Evolutionary conservation across 2,888 invertebrate genomes (phyloP).

Genomic region (Limenitis camilla): DNA sequence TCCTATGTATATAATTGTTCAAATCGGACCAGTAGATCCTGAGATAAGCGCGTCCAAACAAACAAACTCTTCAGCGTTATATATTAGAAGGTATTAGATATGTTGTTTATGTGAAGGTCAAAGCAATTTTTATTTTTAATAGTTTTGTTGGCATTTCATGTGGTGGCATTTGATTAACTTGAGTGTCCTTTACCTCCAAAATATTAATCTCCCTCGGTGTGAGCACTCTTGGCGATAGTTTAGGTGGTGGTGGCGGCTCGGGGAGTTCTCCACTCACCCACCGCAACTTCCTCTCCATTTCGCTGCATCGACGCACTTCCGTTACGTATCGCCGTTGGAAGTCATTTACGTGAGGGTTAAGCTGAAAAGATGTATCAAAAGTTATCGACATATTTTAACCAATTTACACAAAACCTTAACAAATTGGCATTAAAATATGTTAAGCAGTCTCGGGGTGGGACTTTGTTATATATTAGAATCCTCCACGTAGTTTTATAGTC

Average conservation of each 20-base stretch:
- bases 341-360: conserved; percentile 66
- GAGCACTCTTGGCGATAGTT: conserved; percentile 45
- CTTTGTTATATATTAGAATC: too few relatives aligned
- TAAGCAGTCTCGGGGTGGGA: too few relatives aligned
- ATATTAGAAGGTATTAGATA: too few relatives aligned
- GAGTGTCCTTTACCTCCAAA: conserved; percentile 59
- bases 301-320: conserved; percentile 65
- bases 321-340: conserved; percentile 66
- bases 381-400: conserved; percentile 2
- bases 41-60: too few relatives aligned
- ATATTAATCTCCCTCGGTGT: conserved; percentile 63
- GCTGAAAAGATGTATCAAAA: conserved; percentile 33
- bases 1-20: too few relatives aligned
- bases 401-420: neutral
- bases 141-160: too few relatives aligned
- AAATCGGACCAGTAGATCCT: too few relatives aligned
- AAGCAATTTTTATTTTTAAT: too few relatives aligned
- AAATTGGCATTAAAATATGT: too few relatives aligned
- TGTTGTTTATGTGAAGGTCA: neutral
- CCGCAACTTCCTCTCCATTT: conserved; percentile 65
- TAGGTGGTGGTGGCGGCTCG: conserved; percentile 61
- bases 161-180: neutral
- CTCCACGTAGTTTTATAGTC: too few relatives aligned
- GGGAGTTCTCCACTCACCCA: conserved; percentile 64
- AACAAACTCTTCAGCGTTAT: too few relatives aligned